phyloP scores from a whole-genome alignment of 2,797 vertebrate species.

The Malacoraja senta region DNA sequence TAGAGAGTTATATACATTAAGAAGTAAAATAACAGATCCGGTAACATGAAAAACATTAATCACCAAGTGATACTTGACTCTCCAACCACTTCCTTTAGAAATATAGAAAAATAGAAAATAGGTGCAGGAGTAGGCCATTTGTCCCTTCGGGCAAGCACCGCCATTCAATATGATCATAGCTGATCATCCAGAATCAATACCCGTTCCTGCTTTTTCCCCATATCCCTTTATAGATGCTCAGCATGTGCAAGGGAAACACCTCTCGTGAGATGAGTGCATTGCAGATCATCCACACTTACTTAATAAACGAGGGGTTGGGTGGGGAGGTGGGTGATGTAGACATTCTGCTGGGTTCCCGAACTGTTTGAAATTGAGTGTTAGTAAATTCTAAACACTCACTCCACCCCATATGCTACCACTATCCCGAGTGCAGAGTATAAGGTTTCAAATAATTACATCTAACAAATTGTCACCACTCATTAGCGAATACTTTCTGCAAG shows the following conservation, averaged over 20 bases:
- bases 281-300: constrained; percentile 19
- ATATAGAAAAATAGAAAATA: no score
- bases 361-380: background rate
- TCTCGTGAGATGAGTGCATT: constrained; percentile 24
- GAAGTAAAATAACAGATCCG: background rate
- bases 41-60: background rate
- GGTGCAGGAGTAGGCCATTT: no score
- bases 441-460: constrained; percentile 1
- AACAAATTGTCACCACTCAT: background rate
- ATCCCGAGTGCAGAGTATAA: background rate
- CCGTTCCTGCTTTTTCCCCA: no score
- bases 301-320: background rate
- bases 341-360: background rate
- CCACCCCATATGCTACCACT: background rate
- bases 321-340: background rate
- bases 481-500: constrained; percentile 11
- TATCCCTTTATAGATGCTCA: background rate
- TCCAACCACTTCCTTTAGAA: background rate
- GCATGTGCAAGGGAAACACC: constrained; percentile 9
- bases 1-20: background rate
- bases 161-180: no score
- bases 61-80: background rate
- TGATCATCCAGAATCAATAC: no score
- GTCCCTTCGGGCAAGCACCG: no score
- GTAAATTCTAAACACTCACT: background rate